Base-by-base conservation (phyloP, 2,888 invertebrate species). In the Chouioia cunea region DNA sequence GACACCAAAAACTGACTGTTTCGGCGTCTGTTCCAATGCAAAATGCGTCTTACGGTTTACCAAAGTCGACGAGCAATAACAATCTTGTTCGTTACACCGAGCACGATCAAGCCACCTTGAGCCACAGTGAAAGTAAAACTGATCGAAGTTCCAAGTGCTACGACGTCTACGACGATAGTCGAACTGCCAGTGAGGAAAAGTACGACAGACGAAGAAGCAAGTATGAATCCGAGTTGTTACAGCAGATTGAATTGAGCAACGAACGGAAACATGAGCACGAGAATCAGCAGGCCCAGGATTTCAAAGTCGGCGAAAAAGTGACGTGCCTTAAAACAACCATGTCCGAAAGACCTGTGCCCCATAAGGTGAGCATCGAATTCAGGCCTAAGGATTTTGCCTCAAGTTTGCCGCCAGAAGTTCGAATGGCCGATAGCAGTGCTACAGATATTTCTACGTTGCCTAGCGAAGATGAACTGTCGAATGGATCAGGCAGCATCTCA, bases 401-500 rank as follows among this genome's bases (percentile, higher is more conserved):
- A 6, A 87, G 87, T 76, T 79, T 88, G 8, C 86, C 86, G 10
- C 82, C 86, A 18, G 87, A 87, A 43, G 80, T 85, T 48, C 78
- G 85, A 58, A 82, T 83, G 20, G 80, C 85, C 10, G 88, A 89
- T 75, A 87, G 87, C 14, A 88, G 87, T 79, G 88, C 87, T 0
- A 87, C 88, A 0, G 89, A 89, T 50, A 82, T 77, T 44, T 75
- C 80, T 12, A 78, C 80, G 1, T 60, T 83, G 16, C 81, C 82
- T 2, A 88, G 88, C 78, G 89, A 89, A 83, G 90, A 90, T 76
- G 90, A 90, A 77, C 76, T 89, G 20, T 89, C 90, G 3, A 88
- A 88, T 60, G 88, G 89, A 4, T 89, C 89, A 15, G 88, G 87
- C 14, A 89, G 87, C 76, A 85, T 88, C 12, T 89, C 89, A 0